Percentiles rank a stretch among this genome's conserved stretches.
Evolutionary conservation across 2,888 invertebrate genomes (phyloP).

Genomic region (Erebia palarica): DNA sequence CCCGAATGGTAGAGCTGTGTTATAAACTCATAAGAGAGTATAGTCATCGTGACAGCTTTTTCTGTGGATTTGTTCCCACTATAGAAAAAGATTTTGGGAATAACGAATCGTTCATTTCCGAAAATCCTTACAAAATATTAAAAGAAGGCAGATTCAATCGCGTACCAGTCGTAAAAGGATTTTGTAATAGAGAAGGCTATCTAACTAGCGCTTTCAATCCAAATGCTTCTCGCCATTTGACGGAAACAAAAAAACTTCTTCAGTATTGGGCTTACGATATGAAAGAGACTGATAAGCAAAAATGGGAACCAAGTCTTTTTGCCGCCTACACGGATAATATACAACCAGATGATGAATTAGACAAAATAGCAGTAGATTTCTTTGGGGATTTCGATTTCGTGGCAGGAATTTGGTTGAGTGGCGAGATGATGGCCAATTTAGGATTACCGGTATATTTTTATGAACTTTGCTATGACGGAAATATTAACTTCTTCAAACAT

Average conservation of each 20-base stretch:
- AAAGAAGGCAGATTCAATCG: slow-evolving; percentile 58
- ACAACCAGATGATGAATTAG: slow-evolving; percentile 41
- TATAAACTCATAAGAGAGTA: slow-evolving; percentile 41
- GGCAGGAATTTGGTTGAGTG: slow-evolving; percentile 51
- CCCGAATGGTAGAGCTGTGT: slow-evolving; percentile 40
- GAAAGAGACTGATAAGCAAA: slow-evolving; percentile 39
- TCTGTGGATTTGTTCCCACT: slow-evolving; percentile 58
- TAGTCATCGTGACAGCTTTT: slow-evolving; percentile 43
- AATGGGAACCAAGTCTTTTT: slow-evolving; percentile 42
- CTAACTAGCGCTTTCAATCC: slow-evolving; percentile 52
- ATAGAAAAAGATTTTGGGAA: slow-evolving; percentile 57
- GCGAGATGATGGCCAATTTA: slow-evolving; percentile 43
- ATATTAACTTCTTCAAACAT: slow-evolving; percentile 47
- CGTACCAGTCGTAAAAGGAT: slow-evolving; percentile 75
- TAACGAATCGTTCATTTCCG: slow-evolving; percentile 50
- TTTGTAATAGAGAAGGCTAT: slow-evolving; percentile 72
- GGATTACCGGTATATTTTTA: slow-evolving; percentile 52
- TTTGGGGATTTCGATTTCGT: slow-evolving; percentile 56
- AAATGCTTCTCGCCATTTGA: slow-evolving; percentile 44
- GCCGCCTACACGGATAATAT: slow-evolving; percentile 39
- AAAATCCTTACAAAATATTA: slow-evolving; percentile 63
- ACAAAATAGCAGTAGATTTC: slow-evolving; percentile 52
- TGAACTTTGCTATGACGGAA: slow-evolving; percentile 56
- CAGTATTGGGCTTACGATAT: slow-evolving; percentile 48
- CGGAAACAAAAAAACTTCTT: slow-evolving; percentile 47